A percentile compares a stretch with the other conserved stretches of the same genome.
phyloP scores from a whole-genome alignment of 2,113 vertebrate genomes.

The Planiliza haematocheilus region DNA sequence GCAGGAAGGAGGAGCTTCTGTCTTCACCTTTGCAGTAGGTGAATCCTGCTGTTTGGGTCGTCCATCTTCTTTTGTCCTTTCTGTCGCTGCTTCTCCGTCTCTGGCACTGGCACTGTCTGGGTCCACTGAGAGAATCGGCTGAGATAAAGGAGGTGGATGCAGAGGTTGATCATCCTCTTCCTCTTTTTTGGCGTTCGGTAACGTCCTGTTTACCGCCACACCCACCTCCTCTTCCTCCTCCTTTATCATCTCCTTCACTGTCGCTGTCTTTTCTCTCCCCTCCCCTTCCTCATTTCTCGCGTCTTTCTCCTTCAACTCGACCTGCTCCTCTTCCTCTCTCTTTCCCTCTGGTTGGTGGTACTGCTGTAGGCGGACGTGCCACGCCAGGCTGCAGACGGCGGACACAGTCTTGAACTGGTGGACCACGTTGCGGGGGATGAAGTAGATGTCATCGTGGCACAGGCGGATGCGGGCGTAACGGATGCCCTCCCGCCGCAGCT shows the following conservation, averaged over 20 bases:
- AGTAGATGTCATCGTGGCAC: conserved; percentile 97
- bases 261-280: conserved; percentile 22
- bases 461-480: conserved; percentile 96
- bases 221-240: conserved; percentile 36
- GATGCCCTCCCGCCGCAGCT: conserved; percentile 95
- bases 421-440: conserved; percentile 97
- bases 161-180: conserved; percentile 34
- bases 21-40: conserved; percentile 78
- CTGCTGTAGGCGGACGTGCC: conserved; percentile 92
- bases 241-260: conserved; percentile 35
- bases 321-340: conserved; percentile 1
- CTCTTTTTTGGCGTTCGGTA: conserved; percentile 67
- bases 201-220: conserved; percentile 36
- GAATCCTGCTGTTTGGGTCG: conserved; percentile 71
- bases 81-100: conserved; percentile 28
- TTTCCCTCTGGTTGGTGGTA: conserved; percentile 82
- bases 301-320: conserved; percentile 15
- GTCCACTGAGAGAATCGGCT: conserved; percentile 8
- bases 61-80: conserved; percentile 5
- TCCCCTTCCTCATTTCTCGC: conserved; percentile 23
- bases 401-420: conserved; percentile 99
- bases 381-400: conserved; percentile 96
- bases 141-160: conserved; percentile 8
- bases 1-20: conserved; percentile 73
- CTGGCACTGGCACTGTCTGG: neutral